Conservation (phyloP, 2,888 invertebrate species). For the Sicus ferrugineus region DNA sequence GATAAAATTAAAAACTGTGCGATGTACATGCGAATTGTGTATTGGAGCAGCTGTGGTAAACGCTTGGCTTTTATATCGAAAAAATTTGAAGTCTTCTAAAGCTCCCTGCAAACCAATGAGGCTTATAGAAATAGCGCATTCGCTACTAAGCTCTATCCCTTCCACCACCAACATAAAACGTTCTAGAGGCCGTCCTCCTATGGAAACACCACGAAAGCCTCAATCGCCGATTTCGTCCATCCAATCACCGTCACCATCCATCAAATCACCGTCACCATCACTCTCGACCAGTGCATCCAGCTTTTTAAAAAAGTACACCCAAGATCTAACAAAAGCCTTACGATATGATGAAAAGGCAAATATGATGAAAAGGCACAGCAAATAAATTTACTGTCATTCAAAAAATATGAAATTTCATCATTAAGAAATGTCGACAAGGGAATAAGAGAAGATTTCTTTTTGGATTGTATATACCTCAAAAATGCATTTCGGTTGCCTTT, state of each 20-base stretch:
- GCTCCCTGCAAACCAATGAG: background rate
- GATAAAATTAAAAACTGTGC: background rate
- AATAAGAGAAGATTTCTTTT: too few species aligned
- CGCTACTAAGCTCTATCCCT: background rate
- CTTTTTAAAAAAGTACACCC: background rate
- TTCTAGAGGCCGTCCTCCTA: background rate
- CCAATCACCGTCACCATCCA: background rate
- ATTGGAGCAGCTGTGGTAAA: constrained; percentile 1
- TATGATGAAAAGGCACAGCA: too few species aligned
- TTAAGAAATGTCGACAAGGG: too few species aligned
- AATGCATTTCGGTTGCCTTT: too few species aligned
- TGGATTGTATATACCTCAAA: too few species aligned
- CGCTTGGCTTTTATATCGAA: constrained; percentile 1
- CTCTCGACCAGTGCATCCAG: background rate
- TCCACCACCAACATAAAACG: background rate
- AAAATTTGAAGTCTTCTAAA: background rate
- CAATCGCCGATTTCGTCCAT: background rate
- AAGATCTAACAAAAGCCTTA: too few species aligned
- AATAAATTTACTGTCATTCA: too few species aligned
- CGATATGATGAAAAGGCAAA: too few species aligned
- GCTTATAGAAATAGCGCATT: background rate
- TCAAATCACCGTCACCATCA: background rate
- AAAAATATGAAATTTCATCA: too few species aligned
- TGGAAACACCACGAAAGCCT: background rate
- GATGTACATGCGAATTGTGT: background rate